These are phyloP conservation scores for Pleuronectes platessa DNA, from an alignment of 2,113 vertebrate species.

Conservation along the genomic window DNA sequence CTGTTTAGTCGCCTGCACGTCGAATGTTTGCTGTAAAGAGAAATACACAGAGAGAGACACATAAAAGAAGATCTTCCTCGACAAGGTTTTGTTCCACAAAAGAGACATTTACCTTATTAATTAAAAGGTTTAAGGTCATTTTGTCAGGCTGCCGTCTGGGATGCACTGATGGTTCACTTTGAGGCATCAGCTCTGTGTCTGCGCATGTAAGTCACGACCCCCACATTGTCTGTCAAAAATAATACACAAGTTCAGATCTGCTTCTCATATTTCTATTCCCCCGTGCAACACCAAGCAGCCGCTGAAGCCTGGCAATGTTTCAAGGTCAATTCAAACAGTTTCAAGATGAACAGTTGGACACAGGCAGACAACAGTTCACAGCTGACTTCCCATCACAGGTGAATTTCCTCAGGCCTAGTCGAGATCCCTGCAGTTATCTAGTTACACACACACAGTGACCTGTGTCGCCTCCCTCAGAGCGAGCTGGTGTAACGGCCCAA, in stretches of 20 bases:
- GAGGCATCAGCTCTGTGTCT: not conserved
- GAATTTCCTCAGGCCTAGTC: slow-evolving; percentile 45
- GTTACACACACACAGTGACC: slow-evolving; percentile 25
- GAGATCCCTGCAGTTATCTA: slow-evolving; percentile 27
- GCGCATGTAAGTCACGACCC: slow-evolving; percentile 13
- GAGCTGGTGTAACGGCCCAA: not conserved
- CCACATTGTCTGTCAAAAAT: slow-evolving; percentile 6
- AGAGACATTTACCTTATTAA: not conserved
- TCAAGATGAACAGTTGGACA: slow-evolving; percentile 20
- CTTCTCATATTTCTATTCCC: not conserved
- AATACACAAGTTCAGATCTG: not conserved
- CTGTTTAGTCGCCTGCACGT: slow-evolving; percentile 9
- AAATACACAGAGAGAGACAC: slow-evolving; percentile 1
- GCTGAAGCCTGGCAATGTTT: slow-evolving; percentile 23
- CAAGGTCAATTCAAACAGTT: slow-evolving; percentile 48
- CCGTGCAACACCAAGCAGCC: not conserved
- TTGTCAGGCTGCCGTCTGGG: not conserved
- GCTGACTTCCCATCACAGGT: slow-evolving; percentile 43
- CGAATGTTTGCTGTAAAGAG: not conserved
- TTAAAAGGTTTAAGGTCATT: slow-evolving; percentile 8
- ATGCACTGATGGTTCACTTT: slow-evolving; percentile 1
- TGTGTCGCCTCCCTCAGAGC: slow-evolving; percentile 12
- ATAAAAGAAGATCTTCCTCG: not conserved
- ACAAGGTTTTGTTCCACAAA: not conserved
- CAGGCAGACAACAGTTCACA: slow-evolving; percentile 33